Base-by-base conservation (phyloP, 2,113 vertebrate species). In the Noctilio leporinus region DNA sequence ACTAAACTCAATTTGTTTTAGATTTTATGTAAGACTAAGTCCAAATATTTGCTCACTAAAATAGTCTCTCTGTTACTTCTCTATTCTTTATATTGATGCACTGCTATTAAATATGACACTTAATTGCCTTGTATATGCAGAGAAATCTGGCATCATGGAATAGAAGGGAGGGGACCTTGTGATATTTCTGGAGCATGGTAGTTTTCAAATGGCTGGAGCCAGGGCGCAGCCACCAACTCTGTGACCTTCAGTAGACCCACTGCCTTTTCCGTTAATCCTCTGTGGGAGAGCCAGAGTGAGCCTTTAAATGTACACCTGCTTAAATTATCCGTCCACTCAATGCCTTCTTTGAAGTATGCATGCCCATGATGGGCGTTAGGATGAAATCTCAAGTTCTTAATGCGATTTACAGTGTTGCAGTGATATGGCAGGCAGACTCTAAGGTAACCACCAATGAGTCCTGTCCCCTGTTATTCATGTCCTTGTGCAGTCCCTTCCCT, bases 41-140 rank as follows among this genome's bases (percentile, higher is more conserved):
- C 91, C 62, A 97, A 97, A 97, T 97, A 97, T 97, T 97, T 96
- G 91, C 81, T 94, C 92, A 96, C 96, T 20, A 92, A 96, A 96
- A 96, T 96, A 96, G 85, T 82, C 35, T 93, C 53, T 90, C 62
- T 88, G 72, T 90, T 92, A 69, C 24, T 94, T 82, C 55, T 87
- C 93, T 73, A 69, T 77, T 24, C 85, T 93, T 94, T 89, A 65
- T n/a, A 72, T 89, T 93, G 81, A 86, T 59, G 65, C 7, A 78
- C 33, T 45, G 73, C 93, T 94, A 82, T 97, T 92, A 97, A 97
- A 95, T 96, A 40, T 90, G 97, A 88, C 84, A 95, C 51, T 84
- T 91, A 78, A 78, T 93, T 11, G 5, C 90, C 81, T 82, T 91
- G 92, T 90, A 69, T 92, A 86, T 90, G 80, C 83, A 49, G 89